Evolutionary conservation across 2,888 invertebrate genomes (phyloP).

Genomic region (Anagyrus pseudococci): DNA sequence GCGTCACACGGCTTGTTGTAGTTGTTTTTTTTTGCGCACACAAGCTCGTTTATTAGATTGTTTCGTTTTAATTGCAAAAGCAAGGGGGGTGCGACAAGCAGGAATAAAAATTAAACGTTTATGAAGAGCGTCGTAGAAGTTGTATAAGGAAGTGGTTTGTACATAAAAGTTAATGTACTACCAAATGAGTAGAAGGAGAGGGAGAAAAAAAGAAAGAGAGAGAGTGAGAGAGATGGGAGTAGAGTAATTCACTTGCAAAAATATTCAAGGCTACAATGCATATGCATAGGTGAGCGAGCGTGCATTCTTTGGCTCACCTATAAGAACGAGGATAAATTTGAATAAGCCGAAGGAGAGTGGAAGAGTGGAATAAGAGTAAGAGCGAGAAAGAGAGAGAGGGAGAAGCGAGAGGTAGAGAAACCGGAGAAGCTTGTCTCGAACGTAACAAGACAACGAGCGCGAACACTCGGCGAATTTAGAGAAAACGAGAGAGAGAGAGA

Average conservation of each 20-base stretch:
- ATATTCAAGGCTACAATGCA: not conserved
- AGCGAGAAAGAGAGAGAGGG: slow-evolving; percentile 27
- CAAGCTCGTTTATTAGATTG: too few species aligned
- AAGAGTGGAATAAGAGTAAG: slow-evolving; percentile 25
- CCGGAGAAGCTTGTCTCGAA: not conserved
- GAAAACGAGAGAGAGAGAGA: not conserved
- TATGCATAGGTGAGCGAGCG: slow-evolving; percentile 5
- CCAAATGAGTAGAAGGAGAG: not conserved
- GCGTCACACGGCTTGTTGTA: too few species aligned
- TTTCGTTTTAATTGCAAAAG: too few species aligned
- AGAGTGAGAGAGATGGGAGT: not conserved
- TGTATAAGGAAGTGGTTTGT: too few species aligned
- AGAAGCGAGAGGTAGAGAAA: slow-evolving; percentile 26
- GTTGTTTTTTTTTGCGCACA: too few species aligned
- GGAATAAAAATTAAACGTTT: too few species aligned
- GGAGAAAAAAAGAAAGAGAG: not conserved
- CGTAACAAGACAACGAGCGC: not conserved
- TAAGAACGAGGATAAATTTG: too few species aligned
- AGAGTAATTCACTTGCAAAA: slow-evolving; percentile 10
- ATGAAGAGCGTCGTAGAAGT: too few species aligned
- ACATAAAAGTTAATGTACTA: too few species aligned
- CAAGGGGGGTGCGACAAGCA: too few species aligned
- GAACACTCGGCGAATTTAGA: too few species aligned
- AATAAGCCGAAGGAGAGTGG: not conserved
- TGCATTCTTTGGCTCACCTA: too few species aligned